Conservation (phyloP, 2,113 vertebrate genomes). For the Chelonoidis abingdonii region DNA sequence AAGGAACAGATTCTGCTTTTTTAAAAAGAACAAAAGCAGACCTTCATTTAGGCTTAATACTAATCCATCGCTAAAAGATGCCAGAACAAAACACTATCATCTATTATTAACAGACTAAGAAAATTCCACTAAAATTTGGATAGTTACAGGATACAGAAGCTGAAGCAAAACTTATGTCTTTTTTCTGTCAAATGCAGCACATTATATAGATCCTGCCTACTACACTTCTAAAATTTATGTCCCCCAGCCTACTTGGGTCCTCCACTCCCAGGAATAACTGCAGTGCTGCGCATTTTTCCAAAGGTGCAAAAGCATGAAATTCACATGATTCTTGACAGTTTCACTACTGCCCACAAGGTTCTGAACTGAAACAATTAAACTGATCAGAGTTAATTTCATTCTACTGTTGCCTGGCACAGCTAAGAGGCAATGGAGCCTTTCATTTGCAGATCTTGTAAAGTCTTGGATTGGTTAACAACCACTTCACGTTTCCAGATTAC, state of each 20-base stretch:
- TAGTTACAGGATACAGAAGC: background rate
- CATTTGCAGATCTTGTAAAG: background rate
- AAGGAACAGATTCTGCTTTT: background rate
- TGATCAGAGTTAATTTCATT: background rate
- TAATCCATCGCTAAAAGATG: background rate
- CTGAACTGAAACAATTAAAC: background rate
- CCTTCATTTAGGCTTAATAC: background rate
- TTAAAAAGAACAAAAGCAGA: background rate
- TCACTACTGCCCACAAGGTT: background rate
- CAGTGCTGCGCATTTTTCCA: background rate
- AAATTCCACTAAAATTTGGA: background rate
- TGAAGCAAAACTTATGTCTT: background rate
- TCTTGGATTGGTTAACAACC: background rate
- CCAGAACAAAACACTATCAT: background rate
- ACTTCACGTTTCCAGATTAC: background rate
- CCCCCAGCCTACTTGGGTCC: background rate
- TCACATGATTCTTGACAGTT: background rate
- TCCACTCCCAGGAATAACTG: background rate
- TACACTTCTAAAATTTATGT: background rate
- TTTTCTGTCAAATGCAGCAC: rapidly evolving
- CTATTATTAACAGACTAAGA: background rate
- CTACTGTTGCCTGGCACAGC: background rate
- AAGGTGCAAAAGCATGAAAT: rapidly evolving
- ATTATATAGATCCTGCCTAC: background rate
- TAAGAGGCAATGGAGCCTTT: background rate